Evolutionary conservation across 92 coral and sea anemone genomes (phyloP), one percentile per base, ranked within the genome.

Genomic region (Porites divaricata): DNA sequence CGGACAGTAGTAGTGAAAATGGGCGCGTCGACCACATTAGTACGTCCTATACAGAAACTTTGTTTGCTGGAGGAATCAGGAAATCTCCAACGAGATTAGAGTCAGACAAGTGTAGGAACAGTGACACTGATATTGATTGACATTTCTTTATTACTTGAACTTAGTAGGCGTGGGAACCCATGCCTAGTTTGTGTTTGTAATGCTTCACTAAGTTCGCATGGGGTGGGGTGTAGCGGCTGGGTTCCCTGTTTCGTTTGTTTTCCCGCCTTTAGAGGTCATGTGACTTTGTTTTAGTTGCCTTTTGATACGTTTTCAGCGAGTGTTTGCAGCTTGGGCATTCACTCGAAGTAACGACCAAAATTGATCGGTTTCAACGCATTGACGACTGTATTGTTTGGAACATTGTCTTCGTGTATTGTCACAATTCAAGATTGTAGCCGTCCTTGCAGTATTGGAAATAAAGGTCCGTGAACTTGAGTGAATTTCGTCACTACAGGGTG

Each of bases 1-100:
- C 62, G 85, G 50, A 88, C 85, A 16, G 91, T 75, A 1, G 88
- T 82, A 68, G 87, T 83, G 25, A 83, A 83, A 70, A 88, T 85
- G 14, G 22, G 72, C 11, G 70, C 81, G 11, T 20, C 49, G 11
- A 63, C 45, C n/a, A 26, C 82, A 48, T 77, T 65, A 9, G 48
- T 78, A 70, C 82, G 63, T 62, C 62, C 73, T 23, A 63, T 11
- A 41, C 35, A 77, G 81, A 77, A 63, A 45, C 58, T 77, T 49
- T 77, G 71, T 21, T 45, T 77, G 25, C 22, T 77, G 16, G 62
- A 63, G 12, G 81, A 63, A 16, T n/a, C 72, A 45, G 41, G 71
- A 48, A 77, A 77, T 23, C 81, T 63, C n/a, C 17, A 63, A 16
- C 57, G 54, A 23, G 25, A 59, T 58, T 76, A 21, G 25, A 24